Evolutionary conservation across 2,113 vertebrate genomes (phyloP).

Genomic region (Grammomys dolichurus): DNA sequence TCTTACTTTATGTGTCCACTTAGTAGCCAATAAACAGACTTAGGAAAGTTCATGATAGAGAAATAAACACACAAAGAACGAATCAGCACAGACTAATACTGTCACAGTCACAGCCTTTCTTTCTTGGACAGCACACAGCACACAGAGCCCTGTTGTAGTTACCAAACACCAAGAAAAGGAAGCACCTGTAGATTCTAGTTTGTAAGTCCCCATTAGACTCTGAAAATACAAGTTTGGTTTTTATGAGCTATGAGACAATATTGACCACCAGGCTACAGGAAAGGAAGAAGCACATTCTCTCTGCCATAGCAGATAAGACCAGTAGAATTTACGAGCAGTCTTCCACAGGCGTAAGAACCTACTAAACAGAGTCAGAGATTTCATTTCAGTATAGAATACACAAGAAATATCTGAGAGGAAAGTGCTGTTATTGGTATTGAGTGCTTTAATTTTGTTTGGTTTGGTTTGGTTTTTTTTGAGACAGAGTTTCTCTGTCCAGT

Average conservation of each 20-base stretch:
- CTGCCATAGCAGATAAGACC: neutral
- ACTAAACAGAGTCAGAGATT: neutral
- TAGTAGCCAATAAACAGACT: neutral
- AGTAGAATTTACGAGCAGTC: neutral
- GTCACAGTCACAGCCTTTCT: neutral
- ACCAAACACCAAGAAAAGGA: neutral
- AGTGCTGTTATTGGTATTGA: neutral
- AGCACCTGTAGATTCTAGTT: neutral
- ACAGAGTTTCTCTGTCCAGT: neutral
- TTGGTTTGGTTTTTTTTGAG: neutral
- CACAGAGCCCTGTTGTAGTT: conserved; percentile 2
- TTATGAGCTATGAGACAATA: neutral
- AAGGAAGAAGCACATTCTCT: neutral
- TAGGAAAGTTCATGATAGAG: conserved; percentile 26
- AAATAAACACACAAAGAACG: neutral
- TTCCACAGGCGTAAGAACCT: neutral
- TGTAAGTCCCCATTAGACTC: neutral
- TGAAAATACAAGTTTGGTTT: conserved; percentile 6
- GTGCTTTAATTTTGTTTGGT: neutral
- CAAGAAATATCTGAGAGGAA: neutral
- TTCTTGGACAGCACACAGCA: neutral
- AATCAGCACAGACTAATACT: neutral
- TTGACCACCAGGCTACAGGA: neutral
- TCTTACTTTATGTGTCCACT: neutral
- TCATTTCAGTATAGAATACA: neutral